A percentile compares a stretch with the other conserved stretches of the same genome.
These are phyloP conservation scores for Dicycla oo DNA, from an alignment of 2,888 invertebrate species.

Conservation along the genomic window DNA sequence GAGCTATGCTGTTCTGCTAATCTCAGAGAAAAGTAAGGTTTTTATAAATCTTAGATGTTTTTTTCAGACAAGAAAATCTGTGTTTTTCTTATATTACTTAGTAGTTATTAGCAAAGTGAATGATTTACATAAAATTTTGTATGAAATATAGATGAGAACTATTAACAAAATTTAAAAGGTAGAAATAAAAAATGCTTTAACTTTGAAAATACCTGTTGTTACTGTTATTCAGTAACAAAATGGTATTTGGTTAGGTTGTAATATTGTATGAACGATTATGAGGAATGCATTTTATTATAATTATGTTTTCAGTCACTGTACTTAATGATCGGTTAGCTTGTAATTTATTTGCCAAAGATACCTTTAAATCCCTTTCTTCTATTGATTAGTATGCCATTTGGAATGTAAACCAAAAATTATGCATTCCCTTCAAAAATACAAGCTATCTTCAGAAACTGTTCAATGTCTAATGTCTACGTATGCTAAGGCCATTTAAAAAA, in stretches of 20 bases:
- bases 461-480: not conserved
- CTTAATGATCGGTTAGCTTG: conserved; percentile 8
- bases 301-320: conserved; percentile 44
- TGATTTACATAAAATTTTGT: conserved; percentile 33
- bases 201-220: conserved; percentile 2
- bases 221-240: conserved; percentile 1
- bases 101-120: not conserved
- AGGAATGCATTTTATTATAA: conserved; percentile 44
- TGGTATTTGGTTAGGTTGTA: conserved; percentile 36
- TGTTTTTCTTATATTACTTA: not conserved
- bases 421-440: conserved; percentile 2
- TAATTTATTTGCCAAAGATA: conserved; percentile 54
- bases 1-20: not conserved
- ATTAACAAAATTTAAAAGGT: conserved; percentile 20
- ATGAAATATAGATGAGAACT: not conserved
- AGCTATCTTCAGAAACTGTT: not conserved
- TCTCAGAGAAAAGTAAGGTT: not conserved
- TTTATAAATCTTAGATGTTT: not conserved
- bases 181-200: conserved; percentile 29
- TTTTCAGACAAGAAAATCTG: not conserved
- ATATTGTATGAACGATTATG: conserved; percentile 48
- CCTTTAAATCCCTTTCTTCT: not conserved
- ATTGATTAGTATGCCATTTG: not conserved
- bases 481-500: not conserved
- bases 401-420: not conserved